Evolutionary conservation across 2,113 vertebrate species (phyloP), one percentile per base, ranked within the genome.

Genomic region (Neotoma lepida): DNA sequence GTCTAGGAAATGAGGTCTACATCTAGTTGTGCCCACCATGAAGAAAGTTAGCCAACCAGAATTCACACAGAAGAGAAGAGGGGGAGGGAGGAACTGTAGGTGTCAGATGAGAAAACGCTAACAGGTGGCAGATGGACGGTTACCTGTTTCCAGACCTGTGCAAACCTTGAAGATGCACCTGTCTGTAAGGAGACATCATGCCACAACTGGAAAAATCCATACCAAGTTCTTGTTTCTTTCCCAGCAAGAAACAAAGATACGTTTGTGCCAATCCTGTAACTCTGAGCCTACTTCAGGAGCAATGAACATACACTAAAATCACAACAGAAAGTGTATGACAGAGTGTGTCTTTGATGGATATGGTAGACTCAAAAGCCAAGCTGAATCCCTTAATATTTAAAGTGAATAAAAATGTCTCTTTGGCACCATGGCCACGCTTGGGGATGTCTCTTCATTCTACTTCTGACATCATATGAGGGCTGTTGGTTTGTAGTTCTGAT

Each of bases 321-420:
- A 44, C 61, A 80, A 84, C 86, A 66, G 63, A 41, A 13, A 66
- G 64, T 49, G 46, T 49, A 46, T 4, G 41, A 30, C 56, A 2
- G 44, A 90, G 84, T 49, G 54, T 73, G 20, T 61, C 41, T 86
- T 87, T 86, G 88, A 84, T 71, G 58, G 41, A 66, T 35, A 4
- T 4, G 13, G 26, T 86, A 74, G 35, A 66, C 30, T 22, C 15
- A 8, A 63, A 39, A 94, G 35, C 28, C 49, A 41, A 76, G 20
- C 81, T 78, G 73, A 73, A 90, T 74, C 33, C 49, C 82, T 92
- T 39, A 15, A 77, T 90, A 46, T 41, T 78, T 92, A 39, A 94
- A 90, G 51, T 68, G 56, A 95, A 88, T 68, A 84, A 80, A 91
- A 84, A 35, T 49, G 90, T 94, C 80, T 78, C 30, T 95, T 73